A percentile compares a stretch with the other conserved stretches of the same genome.
These are phyloP conservation scores for Colius striatus DNA, from an alignment of 2,113 vertebrate species.

Conservation along the genomic window DNA sequence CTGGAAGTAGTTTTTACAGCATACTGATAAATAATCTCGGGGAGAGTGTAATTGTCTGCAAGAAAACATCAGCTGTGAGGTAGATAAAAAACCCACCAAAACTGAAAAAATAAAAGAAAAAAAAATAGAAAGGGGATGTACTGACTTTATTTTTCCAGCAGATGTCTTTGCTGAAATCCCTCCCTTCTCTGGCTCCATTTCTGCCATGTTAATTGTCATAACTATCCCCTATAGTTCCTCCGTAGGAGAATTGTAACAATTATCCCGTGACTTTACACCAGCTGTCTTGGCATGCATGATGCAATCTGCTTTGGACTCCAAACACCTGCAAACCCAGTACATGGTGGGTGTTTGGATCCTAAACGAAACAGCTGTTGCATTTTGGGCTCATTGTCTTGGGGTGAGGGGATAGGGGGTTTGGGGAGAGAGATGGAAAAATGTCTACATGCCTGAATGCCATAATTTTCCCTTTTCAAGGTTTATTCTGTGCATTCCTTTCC, in stretches of 20 bases:
- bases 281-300: constrained; percentile 30
- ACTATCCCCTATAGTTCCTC: constrained; percentile 33
- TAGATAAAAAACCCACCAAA: fast-evolving
- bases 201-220: constrained; percentile 44
- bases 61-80: neutral
- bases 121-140: neutral
- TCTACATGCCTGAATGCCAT: fast-evolving
- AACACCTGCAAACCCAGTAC: constrained; percentile 55
- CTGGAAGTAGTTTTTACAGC: neutral
- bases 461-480: neutral
- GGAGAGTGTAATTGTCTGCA: neutral
- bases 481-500: neutral
- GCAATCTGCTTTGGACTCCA: neutral
- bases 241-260: constrained; percentile 51
- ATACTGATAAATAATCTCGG: constrained; percentile 4
- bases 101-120: neutral
- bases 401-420: neutral
- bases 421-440: neutral
- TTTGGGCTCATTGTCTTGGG: neutral
- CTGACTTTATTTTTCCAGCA: constrained; percentile 37
- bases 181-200: neutral
- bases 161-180: constrained; percentile 37
- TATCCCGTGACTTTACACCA: constrained; percentile 46
- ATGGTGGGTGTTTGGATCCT: constrained; percentile 16
- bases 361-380: constrained; percentile 45